Conservation (phyloP, 2,113 vertebrate species). For the Globicephala melas region DNA sequence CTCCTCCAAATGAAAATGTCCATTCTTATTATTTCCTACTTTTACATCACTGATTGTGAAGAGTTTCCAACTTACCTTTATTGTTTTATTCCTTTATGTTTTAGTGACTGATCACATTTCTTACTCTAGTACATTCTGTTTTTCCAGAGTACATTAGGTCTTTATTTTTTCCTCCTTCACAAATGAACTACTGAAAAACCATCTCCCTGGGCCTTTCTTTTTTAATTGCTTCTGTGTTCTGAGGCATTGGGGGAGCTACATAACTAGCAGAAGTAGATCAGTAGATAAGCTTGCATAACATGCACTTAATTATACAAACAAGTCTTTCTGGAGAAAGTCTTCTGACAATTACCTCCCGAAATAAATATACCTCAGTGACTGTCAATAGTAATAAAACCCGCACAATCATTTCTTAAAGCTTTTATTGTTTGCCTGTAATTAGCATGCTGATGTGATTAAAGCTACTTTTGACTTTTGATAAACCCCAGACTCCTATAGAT, state of each 20-base stretch:
- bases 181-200: conserved; percentile 54
- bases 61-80: neutral
- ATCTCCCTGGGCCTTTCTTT: neutral
- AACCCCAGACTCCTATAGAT: conserved; percentile 79
- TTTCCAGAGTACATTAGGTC: conserved; percentile 15
- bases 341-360: conserved; percentile 76
- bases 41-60: neutral
- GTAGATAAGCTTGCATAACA: conserved; percentile 74
- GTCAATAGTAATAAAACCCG: conserved; percentile 78
- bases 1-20: neutral
- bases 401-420: conserved; percentile 74
- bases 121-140: conserved; percentile 30
- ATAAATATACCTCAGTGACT: conserved; percentile 75
- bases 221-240: conserved; percentile 57
- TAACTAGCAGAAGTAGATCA: conserved; percentile 46
- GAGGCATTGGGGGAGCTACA: neutral
- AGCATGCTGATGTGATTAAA: conserved; percentile 80
- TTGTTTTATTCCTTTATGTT: neutral
- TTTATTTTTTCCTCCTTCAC: conserved; percentile 34
- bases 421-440: conserved; percentile 79
- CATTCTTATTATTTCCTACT: neutral
- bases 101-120: neutral
- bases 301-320: conserved; percentile 64
- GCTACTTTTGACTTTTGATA: conserved; percentile 68
- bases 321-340: conserved; percentile 78